Percentiles rank a stretch among this genome's conserved stretches.
phyloP scores from a whole-genome alignment of 2,888 invertebrate genomes.

The Acleris emargana region DNA sequence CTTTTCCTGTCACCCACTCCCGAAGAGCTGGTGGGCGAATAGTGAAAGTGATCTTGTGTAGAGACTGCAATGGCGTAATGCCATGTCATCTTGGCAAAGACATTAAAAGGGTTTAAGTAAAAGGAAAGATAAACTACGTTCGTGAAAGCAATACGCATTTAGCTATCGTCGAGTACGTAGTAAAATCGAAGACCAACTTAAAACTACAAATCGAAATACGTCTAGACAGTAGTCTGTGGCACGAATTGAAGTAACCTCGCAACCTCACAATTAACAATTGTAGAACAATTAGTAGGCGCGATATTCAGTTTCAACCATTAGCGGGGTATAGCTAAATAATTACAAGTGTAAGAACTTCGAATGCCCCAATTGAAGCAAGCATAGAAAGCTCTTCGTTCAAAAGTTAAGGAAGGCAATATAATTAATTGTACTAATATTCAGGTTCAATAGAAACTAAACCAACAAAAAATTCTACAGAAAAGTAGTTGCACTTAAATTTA shows the following conservation, averaged over 20 bases:
- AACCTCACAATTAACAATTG: slow-evolving; percentile 65
- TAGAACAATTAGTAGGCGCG: slow-evolving; percentile 68
- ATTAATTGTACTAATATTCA: too few relatives aligned
- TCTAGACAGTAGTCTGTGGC: slow-evolving; percentile 32
- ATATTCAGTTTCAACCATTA: slow-evolving; percentile 61
- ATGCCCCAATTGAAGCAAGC: slow-evolving; percentile 40
- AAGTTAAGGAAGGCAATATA: background rate
- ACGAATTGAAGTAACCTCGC: slow-evolving; percentile 55
- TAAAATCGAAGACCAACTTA: background rate
- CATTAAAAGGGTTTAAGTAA: background rate
- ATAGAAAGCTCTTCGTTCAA: background rate
- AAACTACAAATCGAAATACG: slow-evolving; percentile 5
- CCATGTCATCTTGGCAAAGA: slow-evolving; percentile 19
- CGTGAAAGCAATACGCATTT: too few relatives aligned
- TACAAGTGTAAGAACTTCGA: slow-evolving; percentile 42
- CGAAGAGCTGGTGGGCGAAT: slow-evolving; percentile 54
- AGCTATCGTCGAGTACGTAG: background rate
- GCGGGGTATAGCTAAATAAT: slow-evolving; percentile 66
- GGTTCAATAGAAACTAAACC: background rate
- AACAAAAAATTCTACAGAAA: background rate
- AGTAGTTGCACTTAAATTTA: background rate
- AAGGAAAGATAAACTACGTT: too few relatives aligned
- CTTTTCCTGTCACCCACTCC: slow-evolving; percentile 54
- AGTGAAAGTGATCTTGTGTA: slow-evolving; percentile 64
- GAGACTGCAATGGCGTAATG: slow-evolving; percentile 48